Evolutionary conservation across 2,797 vertebrate species (phyloP).

Genomic region (Paguma larvata): DNA sequence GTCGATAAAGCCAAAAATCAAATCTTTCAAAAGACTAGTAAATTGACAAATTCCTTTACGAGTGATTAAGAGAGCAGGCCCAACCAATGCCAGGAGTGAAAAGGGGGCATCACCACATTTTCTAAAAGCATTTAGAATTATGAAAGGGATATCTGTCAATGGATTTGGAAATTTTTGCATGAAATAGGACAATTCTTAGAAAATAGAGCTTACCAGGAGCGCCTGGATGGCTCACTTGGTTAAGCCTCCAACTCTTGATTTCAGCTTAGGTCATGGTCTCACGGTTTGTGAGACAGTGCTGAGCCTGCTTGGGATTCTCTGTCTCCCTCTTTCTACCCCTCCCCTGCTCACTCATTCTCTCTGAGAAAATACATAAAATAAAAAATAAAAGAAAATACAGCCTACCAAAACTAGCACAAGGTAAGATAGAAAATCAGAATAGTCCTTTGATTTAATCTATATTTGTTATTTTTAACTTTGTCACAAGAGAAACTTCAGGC

Average conservation of each 20-base stretch:
- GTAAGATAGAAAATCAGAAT: neutral
- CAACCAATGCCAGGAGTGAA: neutral
- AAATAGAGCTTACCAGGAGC: neutral
- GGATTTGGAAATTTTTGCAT: neutral
- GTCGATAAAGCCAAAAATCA: neutral
- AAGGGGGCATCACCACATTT: neutral
- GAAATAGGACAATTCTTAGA: neutral
- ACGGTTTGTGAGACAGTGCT: too few relatives aligned
- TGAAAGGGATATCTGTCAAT: neutral
- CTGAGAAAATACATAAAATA: too few relatives aligned
- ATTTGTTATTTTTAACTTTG: neutral
- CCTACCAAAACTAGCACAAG: neutral
- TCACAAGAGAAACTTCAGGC: neutral
- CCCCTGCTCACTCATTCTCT: too few relatives aligned
- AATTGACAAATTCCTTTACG: neutral
- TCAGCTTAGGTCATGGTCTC: too few relatives aligned
- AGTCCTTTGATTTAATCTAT: neutral
- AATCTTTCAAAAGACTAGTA: neutral
- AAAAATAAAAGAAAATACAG: neutral
- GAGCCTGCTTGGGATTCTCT: too few relatives aligned
- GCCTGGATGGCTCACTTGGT: too few relatives aligned
- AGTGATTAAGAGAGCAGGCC: neutral
- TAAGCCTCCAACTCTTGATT: too few relatives aligned
- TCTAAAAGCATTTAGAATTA: neutral
- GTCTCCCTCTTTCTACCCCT: too few relatives aligned